These are phyloP conservation scores for Barbus barbus DNA, from an alignment of 2,113 vertebrate species.

Conservation along the genomic window DNA sequence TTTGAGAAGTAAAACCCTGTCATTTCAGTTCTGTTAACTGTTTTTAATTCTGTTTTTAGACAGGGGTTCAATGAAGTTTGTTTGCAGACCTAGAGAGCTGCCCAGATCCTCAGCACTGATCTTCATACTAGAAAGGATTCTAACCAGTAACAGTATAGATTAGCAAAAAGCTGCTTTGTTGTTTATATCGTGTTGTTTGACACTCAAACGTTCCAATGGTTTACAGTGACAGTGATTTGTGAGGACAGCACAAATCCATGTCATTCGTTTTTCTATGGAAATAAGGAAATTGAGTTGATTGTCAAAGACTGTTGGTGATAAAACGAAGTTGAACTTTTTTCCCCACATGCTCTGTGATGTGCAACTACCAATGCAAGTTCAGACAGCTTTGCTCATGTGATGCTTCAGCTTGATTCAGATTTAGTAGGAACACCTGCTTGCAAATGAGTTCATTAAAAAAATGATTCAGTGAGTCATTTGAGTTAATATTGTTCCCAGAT, in stretches of 20 bases:
- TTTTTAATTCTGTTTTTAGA: slow-evolving; percentile 45
- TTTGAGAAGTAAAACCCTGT: slow-evolving; percentile 45
- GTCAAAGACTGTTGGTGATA: background rate
- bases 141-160: background rate
- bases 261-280: background rate
- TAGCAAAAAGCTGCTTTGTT: background rate
- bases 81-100: slow-evolving; percentile 16
- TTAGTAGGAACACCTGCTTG: too few relatives aligned
- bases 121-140: background rate
- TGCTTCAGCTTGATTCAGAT: too few relatives aligned
- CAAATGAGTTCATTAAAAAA: too few relatives aligned
- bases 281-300: background rate
- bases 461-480: too few relatives aligned
- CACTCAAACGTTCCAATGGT: background rate
- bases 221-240: background rate
- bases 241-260: background rate
- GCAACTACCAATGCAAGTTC: too few relatives aligned
- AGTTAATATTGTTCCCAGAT: too few relatives aligned
- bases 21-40: too few relatives aligned
- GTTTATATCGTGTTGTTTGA: background rate
- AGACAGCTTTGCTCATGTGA: too few relatives aligned
- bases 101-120: background rate
- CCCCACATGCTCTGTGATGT: too few relatives aligned
- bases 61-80: slow-evolving; percentile 35
- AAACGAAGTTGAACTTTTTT: background rate